A percentile compares a stretch with the other conserved stretches of the same genome.
Evolutionary conservation across 2,797 vertebrate genomes (phyloP).

Genomic region (Hozukius guyotensis): DNA sequence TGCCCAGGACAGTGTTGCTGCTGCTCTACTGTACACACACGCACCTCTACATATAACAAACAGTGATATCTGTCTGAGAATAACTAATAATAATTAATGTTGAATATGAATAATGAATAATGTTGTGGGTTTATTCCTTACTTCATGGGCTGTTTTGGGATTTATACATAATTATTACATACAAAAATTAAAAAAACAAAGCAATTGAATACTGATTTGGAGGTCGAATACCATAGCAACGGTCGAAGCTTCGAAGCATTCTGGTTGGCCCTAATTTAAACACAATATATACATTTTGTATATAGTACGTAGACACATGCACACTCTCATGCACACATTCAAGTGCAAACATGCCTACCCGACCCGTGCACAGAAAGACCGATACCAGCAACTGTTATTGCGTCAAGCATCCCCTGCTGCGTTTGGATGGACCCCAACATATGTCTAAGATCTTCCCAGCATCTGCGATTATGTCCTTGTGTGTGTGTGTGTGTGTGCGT

Average conservation of each 20-base stretch:
- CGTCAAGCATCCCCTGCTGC: conserved; percentile 27
- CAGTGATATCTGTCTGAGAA: too few species aligned
- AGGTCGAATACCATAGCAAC: too few species aligned
- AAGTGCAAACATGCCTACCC: neutral
- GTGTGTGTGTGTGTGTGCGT: conserved; percentile 9
- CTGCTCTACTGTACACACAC: too few species aligned
- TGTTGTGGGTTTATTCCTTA: too few species aligned
- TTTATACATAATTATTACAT: too few species aligned
- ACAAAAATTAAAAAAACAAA: rapidly evolving
- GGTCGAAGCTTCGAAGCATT: too few species aligned
- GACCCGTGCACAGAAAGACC: neutral
- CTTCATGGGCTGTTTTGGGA: too few species aligned
- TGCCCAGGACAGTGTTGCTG: too few species aligned
- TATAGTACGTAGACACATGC: neutral
- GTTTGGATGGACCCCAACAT: conserved; percentile 38
- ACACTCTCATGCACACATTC: neutral
- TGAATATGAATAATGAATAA: too few species aligned
- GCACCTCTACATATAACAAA: too few species aligned
- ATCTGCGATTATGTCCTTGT: conserved; percentile 47
- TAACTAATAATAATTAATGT: too few species aligned
- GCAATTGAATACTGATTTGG: too few species aligned
- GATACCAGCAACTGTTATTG: conserved; percentile 21
- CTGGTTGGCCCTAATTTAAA: neutral
- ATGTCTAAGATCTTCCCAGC: conserved; percentile 47
- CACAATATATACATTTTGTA: neutral